A percentile compares a stretch with the other conserved stretches of the same genome.
These are phyloP conservation scores for Ganaspis sp. DNA, from an alignment of 1,140 invertebrate genomes.

Conservation along the genomic window DNA sequence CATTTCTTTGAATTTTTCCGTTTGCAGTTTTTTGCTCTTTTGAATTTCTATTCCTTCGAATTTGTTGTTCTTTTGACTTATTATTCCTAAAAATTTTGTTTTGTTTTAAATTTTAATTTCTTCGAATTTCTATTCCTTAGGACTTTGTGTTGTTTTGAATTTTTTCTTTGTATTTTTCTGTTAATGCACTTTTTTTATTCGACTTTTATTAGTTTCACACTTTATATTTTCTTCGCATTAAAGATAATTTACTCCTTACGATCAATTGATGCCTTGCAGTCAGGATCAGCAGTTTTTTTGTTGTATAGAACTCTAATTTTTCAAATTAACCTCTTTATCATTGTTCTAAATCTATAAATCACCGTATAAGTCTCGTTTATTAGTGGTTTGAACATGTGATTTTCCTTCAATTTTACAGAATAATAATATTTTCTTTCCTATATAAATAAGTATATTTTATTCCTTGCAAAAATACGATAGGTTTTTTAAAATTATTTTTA, in stretches of 20 bases:
- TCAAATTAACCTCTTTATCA: not conserved
- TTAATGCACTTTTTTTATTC: not conserved
- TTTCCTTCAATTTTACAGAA: not conserved
- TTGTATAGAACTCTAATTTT: not conserved
- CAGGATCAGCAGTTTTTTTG: not conserved
- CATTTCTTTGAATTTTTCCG: not conserved
- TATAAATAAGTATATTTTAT: too few species aligned
- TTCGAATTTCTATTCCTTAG: too few species aligned
- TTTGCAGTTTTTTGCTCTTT: too few species aligned
- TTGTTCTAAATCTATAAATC: not conserved
- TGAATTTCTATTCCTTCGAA: too few species aligned
- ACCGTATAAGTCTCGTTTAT: not conserved
- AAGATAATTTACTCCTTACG: not conserved
- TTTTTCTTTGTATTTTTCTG: not conserved
- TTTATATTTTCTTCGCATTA: not conserved
- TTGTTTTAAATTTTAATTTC: too few species aligned
- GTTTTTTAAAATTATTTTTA: too few species aligned
- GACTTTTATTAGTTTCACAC: not conserved
- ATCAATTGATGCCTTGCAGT: not conserved
- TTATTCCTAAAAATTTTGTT: too few species aligned
- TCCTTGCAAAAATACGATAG: too few species aligned
- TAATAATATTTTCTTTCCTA: not conserved
- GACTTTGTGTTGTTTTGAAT: not conserved
- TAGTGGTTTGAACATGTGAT: not conserved
- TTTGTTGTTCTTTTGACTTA: too few species aligned